Percentiles rank a stretch among this genome's conserved stretches.
These are phyloP conservation scores for Diplodus sargus DNA, from an alignment of 2,797 vertebrate genomes.

Conservation along the genomic window DNA sequence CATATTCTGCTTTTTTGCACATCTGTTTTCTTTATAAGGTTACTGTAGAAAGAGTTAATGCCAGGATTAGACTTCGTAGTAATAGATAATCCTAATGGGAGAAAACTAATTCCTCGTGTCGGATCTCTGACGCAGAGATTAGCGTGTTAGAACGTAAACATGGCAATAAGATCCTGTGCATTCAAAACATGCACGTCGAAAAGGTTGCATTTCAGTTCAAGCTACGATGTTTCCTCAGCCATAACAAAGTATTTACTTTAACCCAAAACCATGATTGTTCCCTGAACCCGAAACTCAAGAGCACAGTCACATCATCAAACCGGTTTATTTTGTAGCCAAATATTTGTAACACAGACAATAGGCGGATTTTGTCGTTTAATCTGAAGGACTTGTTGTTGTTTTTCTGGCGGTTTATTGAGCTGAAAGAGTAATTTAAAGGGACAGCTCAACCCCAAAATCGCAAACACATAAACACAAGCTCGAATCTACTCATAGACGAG, in stretches of 20 bases:
- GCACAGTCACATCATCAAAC: background rate
- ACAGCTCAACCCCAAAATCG: too few relatives aligned
- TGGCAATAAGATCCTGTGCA: background rate
- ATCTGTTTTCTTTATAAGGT: background rate
- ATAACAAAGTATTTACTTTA: background rate
- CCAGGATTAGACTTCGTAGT: background rate
- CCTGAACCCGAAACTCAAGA: too few relatives aligned
- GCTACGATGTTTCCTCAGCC: background rate
- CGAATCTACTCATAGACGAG: too few relatives aligned
- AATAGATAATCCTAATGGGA: background rate
- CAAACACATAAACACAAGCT: too few relatives aligned
- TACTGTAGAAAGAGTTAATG: background rate
- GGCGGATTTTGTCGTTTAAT: background rate
- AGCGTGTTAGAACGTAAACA: background rate
- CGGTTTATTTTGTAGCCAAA: background rate
- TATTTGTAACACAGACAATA: background rate
- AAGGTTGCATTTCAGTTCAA: too few relatives aligned
- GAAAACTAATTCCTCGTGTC: background rate
- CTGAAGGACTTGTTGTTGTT: background rate
- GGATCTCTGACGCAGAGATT: background rate
- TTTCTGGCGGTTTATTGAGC: background rate
- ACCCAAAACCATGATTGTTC: background rate
- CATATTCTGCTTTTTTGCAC: background rate
- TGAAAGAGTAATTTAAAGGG: background rate
- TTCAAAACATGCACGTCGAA: background rate